Evolutionary conservation across 2,113 vertebrate species (phyloP).

Genomic region (Aythya baeri): DNA sequence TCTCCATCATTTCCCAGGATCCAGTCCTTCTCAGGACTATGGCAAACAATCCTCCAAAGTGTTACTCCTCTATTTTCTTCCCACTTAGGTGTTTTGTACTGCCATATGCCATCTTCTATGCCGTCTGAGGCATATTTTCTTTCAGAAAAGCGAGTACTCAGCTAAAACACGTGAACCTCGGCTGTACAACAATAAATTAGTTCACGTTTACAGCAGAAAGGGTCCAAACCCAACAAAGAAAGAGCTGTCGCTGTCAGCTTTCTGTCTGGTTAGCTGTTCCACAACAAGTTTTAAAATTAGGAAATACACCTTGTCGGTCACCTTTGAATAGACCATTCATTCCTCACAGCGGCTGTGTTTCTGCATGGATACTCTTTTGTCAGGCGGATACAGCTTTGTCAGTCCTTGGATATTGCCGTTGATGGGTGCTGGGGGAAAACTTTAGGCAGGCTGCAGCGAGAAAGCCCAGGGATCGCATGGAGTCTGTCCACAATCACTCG

Average conservation of each 20-base stretch:
- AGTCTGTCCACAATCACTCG: not conserved
- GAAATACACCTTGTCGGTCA: conserved; percentile 22
- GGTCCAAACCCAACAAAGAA: not conserved
- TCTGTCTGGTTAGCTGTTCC: not conserved
- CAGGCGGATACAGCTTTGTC: not conserved
- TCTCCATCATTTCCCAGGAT: not conserved
- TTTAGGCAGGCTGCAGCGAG: not conserved
- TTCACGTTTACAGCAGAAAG: not conserved
- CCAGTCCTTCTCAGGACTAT: not conserved
- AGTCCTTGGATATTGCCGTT: not conserved
- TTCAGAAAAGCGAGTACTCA: not conserved
- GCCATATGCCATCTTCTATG: not conserved
- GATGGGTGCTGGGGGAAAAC: conserved; percentile 2
- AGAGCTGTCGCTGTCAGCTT: conserved; percentile 29
- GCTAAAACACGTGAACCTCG: not conserved
- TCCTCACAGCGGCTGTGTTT: not conserved
- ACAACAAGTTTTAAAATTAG: conserved; percentile 7
- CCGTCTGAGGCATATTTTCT: not conserved
- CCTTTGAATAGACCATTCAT: conserved; percentile 3
- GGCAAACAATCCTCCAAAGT: not conserved
- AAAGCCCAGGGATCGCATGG: not conserved
- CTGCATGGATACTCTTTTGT: conserved; percentile 26
- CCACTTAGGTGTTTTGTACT: not conserved
- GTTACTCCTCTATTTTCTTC: not conserved
- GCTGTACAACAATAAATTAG: not conserved